Base-by-base conservation (phyloP, 2,113 vertebrate genomes). In the Coturnix japonica region DNA sequence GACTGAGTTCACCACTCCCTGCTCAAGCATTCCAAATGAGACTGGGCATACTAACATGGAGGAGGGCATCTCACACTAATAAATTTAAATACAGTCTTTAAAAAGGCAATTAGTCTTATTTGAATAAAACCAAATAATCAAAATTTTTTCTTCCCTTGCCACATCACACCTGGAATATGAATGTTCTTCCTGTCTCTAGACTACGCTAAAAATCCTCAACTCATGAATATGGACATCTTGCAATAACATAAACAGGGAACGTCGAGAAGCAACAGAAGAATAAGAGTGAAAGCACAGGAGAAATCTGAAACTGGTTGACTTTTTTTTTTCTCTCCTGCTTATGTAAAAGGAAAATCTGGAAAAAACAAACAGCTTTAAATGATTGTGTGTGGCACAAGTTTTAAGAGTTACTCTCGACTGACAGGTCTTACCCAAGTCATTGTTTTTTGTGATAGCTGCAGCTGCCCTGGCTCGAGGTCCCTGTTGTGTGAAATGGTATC, bases 391-490 rank as follows among this genome's bases (percentile, higher is more conserved):
- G 28, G 26, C 26, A 53, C 51, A 53, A 53, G 51, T 28, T 53
- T 78, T 46, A 64, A n/a, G 57, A 91, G 56, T 35, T 46, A 57
- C 28, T 25, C 6, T 37, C 25, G 43, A 54, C 37, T 30, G 25
- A 49, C 8, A 54, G 31, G 9, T 77, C 98, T 97, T 98, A 99
- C 99, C 98, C 88, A 99, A 97, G 97, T 99, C 99, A 23, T 99
- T 99, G 97, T 99, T 99, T 97, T 99, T 99, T 47, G 99, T 99
- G 97, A 99, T 99, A 30, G 99, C 99, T 51, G 98, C 98, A 22
- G 98, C 98, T 74, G 99, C 99, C 77, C 98, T 98, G 91, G 99
- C 96, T 67, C 99, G 98, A 44, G 99, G 99, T 76, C 99, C 99
- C 95, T 99, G 99, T 87, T 99, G 99, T 54, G 97, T 98, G 97